Evolutionary conservation across 2,113 vertebrate genomes (phyloP).

Genomic region (Aegithalos caudatus): DNA sequence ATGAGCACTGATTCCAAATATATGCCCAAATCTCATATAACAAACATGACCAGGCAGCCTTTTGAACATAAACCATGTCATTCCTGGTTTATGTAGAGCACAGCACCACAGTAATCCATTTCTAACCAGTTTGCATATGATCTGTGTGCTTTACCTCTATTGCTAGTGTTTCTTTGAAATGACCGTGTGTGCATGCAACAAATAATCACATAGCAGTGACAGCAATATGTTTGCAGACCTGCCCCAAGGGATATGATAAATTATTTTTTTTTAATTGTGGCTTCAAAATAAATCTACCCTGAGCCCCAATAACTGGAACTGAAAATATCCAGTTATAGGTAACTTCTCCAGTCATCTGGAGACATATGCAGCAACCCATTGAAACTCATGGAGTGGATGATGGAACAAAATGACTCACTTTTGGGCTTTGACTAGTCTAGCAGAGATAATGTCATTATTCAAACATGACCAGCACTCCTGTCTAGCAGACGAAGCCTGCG

Average conservation of each 20-base stretch:
- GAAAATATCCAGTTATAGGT: background rate
- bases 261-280: background rate
- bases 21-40: background rate
- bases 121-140: background rate
- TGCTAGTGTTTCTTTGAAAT: background rate
- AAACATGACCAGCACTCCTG: constrained; percentile 1
- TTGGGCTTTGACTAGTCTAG: background rate
- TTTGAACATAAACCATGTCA: background rate
- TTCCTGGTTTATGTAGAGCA: background rate
- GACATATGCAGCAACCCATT: background rate
- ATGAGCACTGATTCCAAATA: background rate
- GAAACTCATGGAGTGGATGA: background rate
- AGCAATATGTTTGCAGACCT: background rate
- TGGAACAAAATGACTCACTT: background rate
- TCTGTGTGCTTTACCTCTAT: background rate
- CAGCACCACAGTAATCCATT: background rate
- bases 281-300: background rate
- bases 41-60: background rate
- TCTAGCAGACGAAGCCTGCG: background rate
- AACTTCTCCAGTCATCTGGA: background rate
- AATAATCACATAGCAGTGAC: background rate
- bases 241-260: background rate
- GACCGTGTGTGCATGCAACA: background rate
- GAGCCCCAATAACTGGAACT: background rate
- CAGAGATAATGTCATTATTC: constrained; percentile 10